Percentiles rank a stretch among this genome's conserved stretches.
Conservation (phyloP, 2,797 vertebrate genomes). For the Artibeus jamaicensis region DNA sequence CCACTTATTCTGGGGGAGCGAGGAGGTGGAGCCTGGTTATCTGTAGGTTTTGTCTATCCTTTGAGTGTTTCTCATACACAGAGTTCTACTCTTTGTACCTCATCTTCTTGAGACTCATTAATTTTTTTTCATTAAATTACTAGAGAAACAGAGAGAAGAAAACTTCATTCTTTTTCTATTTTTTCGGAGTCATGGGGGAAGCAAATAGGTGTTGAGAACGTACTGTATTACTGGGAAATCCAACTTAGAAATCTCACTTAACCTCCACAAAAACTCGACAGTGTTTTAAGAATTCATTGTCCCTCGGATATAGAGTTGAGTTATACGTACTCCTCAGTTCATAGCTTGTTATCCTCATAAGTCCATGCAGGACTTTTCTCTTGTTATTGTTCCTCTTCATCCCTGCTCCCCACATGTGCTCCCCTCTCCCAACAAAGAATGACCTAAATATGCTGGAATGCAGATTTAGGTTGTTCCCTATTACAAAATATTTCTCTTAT, state of each 20-base stretch:
- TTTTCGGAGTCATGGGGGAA: background rate
- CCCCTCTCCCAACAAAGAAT: background rate
- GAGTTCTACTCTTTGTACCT: background rate
- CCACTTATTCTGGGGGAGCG: background rate
- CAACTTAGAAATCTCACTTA: background rate
- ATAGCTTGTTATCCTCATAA: background rate
- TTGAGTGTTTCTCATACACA: background rate
- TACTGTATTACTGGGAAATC: background rate
- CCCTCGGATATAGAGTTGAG: background rate
- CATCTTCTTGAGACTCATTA: background rate
- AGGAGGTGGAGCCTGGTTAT: background rate
- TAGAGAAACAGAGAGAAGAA: background rate
- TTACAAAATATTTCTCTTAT: background rate
- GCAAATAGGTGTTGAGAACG: background rate
- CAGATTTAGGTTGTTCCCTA: background rate
- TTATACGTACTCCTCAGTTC: background rate
- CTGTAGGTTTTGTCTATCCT: background rate
- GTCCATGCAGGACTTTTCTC: background rate
- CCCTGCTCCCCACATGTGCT: background rate
- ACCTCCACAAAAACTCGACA: background rate
- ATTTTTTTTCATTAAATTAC: constrained; percentile 26
- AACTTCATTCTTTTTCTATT: background rate
- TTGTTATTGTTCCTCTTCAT: background rate
- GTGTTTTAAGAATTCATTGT: background rate
- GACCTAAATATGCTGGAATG: background rate